phyloP scores from a whole-genome alignment of 2,797 vertebrate genomes.

The Mus caroli region DNA sequence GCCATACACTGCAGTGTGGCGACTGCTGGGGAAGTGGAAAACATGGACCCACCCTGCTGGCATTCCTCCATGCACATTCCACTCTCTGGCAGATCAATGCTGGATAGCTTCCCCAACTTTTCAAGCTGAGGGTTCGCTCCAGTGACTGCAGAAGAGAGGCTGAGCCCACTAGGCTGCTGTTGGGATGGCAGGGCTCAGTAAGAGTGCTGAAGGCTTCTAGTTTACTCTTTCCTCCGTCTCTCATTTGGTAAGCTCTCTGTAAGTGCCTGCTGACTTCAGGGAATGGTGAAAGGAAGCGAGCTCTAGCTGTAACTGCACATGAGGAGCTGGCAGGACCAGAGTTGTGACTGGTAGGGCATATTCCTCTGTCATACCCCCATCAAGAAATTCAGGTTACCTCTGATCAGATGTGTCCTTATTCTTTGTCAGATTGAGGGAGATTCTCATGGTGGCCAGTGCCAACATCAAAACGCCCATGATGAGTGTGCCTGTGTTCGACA shows the following conservation, averaged over 20 bases:
- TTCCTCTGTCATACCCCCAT: background rate
- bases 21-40: background rate
- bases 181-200: background rate
- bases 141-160: background rate
- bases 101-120: background rate
- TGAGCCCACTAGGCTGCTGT: background rate
- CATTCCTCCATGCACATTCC: background rate
- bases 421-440: constrained; percentile 94
- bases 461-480: constrained; percentile 99
- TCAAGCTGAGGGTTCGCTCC: background rate
- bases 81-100: background rate
- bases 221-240: background rate
- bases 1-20: accelerated
- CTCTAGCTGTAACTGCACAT: background rate
- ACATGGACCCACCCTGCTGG: background rate
- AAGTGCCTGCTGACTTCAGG: background rate
- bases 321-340: background rate
- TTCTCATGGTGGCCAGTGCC: constrained; percentile 95
- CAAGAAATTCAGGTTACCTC: background rate
- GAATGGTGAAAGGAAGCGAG: background rate
- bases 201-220: background rate
- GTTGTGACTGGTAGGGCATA: background rate
- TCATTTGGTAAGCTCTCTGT: background rate
- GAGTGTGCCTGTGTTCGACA: constrained; percentile 95
- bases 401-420: constrained; percentile 6